A percentile compares a stretch with the other conserved stretches of the same genome.
Conservation (phyloP, 2,113 vertebrate genomes). For the Carlito syrichta region DNA sequence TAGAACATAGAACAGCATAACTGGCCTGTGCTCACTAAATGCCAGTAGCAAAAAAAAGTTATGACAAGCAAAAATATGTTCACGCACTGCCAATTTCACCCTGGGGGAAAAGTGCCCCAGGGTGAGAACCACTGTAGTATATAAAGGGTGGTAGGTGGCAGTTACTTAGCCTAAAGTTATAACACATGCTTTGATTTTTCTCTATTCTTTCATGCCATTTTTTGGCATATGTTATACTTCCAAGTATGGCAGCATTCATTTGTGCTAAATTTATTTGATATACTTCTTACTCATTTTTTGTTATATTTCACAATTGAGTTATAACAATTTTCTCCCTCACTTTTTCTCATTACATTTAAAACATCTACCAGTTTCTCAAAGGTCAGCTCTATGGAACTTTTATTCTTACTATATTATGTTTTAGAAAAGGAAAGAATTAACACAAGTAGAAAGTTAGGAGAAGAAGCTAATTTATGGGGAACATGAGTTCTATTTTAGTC, state of each 20-base stretch:
- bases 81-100: neutral
- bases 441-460: neutral
- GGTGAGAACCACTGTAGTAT: neutral
- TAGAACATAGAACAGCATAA: neutral
- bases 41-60: neutral
- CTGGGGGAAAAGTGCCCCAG: neutral
- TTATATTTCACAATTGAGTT: neutral
- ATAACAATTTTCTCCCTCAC: neutral
- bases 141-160: neutral
- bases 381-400: neutral
- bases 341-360: neutral
- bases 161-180: neutral
- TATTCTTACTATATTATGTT: neutral
- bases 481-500: neutral
- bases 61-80: neutral
- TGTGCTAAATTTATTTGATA: neutral
- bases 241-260: neutral
- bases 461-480: neutral
- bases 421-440: neutral
- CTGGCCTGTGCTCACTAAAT: neutral
- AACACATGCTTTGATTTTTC: neutral
- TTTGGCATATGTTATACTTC: neutral
- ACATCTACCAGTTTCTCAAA: neutral
- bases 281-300: neutral
- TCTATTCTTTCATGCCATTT: neutral